Evolutionary conservation across 2,888 invertebrate species (phyloP).

Genomic region (Cheilosia scutellata): DNA sequence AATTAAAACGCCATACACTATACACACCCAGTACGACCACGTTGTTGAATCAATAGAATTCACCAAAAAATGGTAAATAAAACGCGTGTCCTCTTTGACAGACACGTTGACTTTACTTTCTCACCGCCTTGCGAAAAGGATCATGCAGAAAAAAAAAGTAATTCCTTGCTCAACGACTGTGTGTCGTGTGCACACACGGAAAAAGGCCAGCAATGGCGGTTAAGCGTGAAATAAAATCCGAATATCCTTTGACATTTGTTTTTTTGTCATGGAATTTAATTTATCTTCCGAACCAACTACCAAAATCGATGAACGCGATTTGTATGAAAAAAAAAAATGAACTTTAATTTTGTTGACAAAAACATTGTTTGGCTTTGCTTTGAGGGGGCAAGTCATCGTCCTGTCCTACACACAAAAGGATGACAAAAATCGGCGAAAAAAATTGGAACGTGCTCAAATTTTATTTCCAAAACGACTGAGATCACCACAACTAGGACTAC

Average conservation of each 20-base stretch:
- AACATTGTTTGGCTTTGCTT: conserved; percentile 26
- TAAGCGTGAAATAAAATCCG: conserved; percentile 37
- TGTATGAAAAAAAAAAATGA: conserved; percentile 13
- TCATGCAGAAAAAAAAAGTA: neutral
- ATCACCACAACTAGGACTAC: conserved; percentile 62
- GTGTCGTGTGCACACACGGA: conserved; percentile 6
- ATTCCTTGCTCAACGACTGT: conserved; percentile 6
- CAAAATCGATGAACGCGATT: conserved; percentile 31
- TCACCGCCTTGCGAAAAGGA: neutral
- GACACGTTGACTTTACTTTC: neutral
- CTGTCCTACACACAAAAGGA: neutral
- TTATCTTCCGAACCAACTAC: conserved; percentile 21
- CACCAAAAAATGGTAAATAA: conserved; percentile 38
- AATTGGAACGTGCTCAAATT: conserved; percentile 32
- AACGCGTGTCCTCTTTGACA: conserved; percentile 34
- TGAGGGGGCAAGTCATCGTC: neutral
- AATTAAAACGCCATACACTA: conserved; percentile 29
- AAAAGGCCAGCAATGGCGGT: conserved; percentile 20
- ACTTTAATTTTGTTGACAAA: conserved; percentile 51
- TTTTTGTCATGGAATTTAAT: conserved; percentile 7
- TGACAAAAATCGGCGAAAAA: neutral
- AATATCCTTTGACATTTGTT: conserved; percentile 9
- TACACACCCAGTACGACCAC: conserved; percentile 14
- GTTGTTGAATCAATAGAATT: conserved; percentile 28
- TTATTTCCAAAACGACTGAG: conserved; percentile 42